Base-by-base conservation (phyloP, 2,888 invertebrate species). In the Ophion ellenae region DNA sequence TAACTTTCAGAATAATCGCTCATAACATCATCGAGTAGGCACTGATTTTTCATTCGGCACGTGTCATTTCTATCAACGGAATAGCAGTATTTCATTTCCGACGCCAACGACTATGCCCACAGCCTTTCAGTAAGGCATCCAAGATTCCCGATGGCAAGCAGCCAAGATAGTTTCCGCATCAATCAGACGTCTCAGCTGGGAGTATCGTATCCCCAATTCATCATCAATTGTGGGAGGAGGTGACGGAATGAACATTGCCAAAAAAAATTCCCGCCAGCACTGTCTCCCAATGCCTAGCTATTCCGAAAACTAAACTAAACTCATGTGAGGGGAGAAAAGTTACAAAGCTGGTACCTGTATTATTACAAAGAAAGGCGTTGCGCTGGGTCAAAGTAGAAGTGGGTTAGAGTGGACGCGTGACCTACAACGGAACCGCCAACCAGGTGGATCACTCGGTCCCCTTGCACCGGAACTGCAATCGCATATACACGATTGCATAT, bases 391-490 rank as follows among this genome's bases (percentile, higher is more conserved):
- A 28, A 77, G 24, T 28, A 57, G 45, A 86, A 86, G 83, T 86
- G 80, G 85, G 83, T 86, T 80, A 83, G 80, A 86, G 85, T 83
- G 83, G 83, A 80, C 71, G 83, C 80, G 69, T 83, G 85, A 86
- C 85, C 85, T 80, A 83, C 80, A 86, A 76, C 71, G 32, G 67
- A 73, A 67, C 64, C 70, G 28, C 36, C 67, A 61, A 79, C 53
- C 66, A 74, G 74, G 83, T 83, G 66, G 83, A 67, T 76, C 76
- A 32, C 32, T 82, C 69, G 67, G 66, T 76, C 73, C 63, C 71
- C 71, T 80, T 71, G 82, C 64, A 83, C 79, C 67, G 63, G 76
- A 63, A 80, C 83, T 61, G 63, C 80, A 63, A 80, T 80, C 63
- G 40, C 66, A 57, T 20, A 70, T 63, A 78, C 45, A 78, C 45